Conservation (phyloP, 2,113 vertebrate species). For the Hyperoodon ampullatus region DNA sequence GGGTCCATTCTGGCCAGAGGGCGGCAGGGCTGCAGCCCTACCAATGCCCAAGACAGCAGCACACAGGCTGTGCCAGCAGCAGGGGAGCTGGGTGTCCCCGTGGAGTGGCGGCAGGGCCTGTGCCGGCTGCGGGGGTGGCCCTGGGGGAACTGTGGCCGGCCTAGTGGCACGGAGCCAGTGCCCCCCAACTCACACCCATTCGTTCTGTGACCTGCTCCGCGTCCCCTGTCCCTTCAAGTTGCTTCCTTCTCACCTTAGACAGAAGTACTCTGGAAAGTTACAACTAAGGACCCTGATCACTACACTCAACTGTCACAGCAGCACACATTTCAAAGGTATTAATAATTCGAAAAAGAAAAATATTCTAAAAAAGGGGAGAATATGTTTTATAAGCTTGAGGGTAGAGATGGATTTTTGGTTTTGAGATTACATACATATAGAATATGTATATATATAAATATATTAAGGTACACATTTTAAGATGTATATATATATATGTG, state of each 20-base stretch:
- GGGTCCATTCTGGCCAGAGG: rapidly evolving
- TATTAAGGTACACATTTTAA: background rate
- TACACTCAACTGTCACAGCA: background rate
- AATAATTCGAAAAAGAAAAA: background rate
- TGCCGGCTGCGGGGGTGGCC: rapidly evolving
- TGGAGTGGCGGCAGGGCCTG: rapidly evolving
- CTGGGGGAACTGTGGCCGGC: rapidly evolving
- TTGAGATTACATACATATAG: background rate
- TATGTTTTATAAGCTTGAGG: background rate
- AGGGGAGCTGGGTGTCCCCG: rapidly evolving
- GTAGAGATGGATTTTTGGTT: background rate
- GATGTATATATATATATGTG: background rate
- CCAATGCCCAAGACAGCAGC: rapidly evolving
- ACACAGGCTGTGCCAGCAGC: rapidly evolving
- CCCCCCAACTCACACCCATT: background rate
- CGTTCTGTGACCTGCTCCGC: background rate
- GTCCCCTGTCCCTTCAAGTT: background rate
- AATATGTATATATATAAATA: background rate
- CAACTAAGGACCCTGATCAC: background rate
- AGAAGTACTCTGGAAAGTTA: background rate
- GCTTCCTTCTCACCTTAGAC: background rate
- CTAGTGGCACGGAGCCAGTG: rapidly evolving
- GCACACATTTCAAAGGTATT: background rate
- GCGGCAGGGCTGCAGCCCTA: too few species aligned
- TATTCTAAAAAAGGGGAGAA: background rate